Conservation (phyloP, 2,797 vertebrate genomes). For the Acridotheres tristis region DNA sequence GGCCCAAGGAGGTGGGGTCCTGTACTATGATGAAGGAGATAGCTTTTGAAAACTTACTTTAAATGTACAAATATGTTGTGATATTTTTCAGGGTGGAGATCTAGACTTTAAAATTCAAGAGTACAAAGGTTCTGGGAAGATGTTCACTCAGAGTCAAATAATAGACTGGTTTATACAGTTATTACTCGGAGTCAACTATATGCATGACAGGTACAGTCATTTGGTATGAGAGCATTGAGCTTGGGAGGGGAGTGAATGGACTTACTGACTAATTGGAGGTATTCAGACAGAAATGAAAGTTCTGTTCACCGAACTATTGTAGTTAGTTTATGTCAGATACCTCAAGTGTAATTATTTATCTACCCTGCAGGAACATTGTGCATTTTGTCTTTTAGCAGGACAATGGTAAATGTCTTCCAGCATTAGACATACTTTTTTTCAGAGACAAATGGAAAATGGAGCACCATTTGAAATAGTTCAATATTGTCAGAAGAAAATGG, state of each 20-base stretch:
- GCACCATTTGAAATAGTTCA: neutral
- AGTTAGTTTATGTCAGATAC: neutral
- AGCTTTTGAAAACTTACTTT: neutral
- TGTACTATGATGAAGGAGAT: neutral
- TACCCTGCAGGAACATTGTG: neutral
- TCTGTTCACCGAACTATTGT: neutral
- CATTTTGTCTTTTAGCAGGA: neutral
- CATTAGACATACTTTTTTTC: neutral
- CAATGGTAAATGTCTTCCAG: neutral
- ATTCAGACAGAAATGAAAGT: neutral
- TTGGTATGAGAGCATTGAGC: neutral
- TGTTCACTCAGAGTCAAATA: slow-evolving; percentile 80
- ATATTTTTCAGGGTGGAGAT: slow-evolving; percentile 81
- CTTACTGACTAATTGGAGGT: neutral
- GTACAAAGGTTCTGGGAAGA: slow-evolving; percentile 73
- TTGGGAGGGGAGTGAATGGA: neutral
- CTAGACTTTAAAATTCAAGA: slow-evolving; percentile 85
- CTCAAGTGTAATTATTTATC: neutral
- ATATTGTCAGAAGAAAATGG: neutral
- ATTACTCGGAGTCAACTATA: slow-evolving; percentile 84
- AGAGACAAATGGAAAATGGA: neutral
- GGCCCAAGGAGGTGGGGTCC: neutral
- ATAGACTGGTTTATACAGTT: slow-evolving; percentile 86
- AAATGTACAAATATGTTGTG: neutral
- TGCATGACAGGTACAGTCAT: slow-evolving; percentile 84